These are phyloP conservation scores for Drosophila leontia DNA, from an alignment of 1,140 invertebrate species.

Conservation along the genomic window DNA sequence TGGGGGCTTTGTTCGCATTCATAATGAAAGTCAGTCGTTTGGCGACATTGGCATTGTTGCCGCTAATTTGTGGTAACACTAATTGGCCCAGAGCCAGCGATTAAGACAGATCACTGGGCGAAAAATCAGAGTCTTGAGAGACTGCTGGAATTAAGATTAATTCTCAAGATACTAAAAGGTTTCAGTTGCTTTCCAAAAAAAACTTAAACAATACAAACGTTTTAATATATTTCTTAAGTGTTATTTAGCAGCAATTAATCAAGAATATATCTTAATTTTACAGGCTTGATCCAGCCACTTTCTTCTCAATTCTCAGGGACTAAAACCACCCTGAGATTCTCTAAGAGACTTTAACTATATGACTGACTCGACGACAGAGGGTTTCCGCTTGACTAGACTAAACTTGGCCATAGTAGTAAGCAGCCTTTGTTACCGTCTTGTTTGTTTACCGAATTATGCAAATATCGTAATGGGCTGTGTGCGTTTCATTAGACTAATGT, in stretches of 20 bases:
- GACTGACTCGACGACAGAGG: background rate
- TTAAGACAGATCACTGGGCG: slow-evolving; percentile 6
- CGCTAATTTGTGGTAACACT: slow-evolving; percentile 39
- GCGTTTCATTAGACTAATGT: slow-evolving; percentile 76
- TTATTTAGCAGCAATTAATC: background rate
- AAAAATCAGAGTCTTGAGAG: background rate
- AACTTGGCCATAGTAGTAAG: background rate
- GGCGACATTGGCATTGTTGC: slow-evolving; percentile 34
- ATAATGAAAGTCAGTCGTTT: slow-evolving; percentile 70
- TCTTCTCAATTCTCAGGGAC: slow-evolving; percentile 4
- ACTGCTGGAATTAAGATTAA: background rate
- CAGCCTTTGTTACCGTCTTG: slow-evolving; percentile 3
- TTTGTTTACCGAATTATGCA: slow-evolving; percentile 63
- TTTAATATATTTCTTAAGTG: background rate
- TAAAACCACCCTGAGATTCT: background rate
- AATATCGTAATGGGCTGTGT: slow-evolving; percentile 55
- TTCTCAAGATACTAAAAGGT: background rate
- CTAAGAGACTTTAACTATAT: background rate
- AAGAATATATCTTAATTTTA: background rate
- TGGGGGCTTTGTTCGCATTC: slow-evolving; percentile 58
- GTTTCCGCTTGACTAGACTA: slow-evolving; percentile 18
- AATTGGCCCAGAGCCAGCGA: slow-evolving; percentile 39
- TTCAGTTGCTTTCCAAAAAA: background rate
- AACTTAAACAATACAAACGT: too few species aligned
- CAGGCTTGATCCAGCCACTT: background rate